A percentile compares a stretch with the other conserved stretches of the same genome.
Evolutionary conservation across 92 coral and sea anemone species (phyloP).

Genomic region (Porites rus): DNA sequence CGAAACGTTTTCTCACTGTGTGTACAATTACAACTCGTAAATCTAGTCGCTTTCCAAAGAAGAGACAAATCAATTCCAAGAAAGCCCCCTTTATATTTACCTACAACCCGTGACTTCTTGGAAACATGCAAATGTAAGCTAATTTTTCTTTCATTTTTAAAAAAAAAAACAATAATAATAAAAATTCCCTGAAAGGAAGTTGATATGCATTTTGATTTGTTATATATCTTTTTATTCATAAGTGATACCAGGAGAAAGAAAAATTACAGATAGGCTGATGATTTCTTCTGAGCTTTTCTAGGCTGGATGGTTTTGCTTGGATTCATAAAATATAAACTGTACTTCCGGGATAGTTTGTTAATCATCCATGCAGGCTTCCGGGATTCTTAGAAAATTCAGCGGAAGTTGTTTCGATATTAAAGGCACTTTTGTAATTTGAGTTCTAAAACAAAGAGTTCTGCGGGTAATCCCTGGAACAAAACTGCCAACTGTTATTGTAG

Average conservation of each 20-base stretch:
- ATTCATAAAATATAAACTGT: not conserved
- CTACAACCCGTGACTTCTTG: not conserved
- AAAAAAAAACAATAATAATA: too few relatives aligned
- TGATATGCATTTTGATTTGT: too few relatives aligned
- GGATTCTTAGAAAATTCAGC: conserved; percentile 27
- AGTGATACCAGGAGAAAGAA: too few relatives aligned
- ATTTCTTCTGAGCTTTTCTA: not conserved
- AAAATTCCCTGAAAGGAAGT: not conserved
- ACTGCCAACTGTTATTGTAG: too few relatives aligned
- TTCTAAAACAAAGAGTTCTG: too few relatives aligned
- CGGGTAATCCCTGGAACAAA: too few relatives aligned
- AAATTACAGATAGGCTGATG: not conserved
- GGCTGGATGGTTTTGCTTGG: not conserved
- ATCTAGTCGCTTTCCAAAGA: conserved; percentile 15
- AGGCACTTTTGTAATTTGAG: not conserved
- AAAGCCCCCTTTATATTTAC: not conserved
- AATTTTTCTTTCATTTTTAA: not conserved
- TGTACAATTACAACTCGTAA: not conserved
- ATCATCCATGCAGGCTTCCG: too few relatives aligned
- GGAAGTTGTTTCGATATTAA: conserved; percentile 9
- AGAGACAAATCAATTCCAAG: conserved; percentile 13
- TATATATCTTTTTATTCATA: too few relatives aligned
- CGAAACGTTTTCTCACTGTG: not conserved
- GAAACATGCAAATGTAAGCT: conserved; percentile 34
- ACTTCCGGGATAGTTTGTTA: not conserved